Base-by-base conservation (phyloP, 2,113 vertebrate genomes). In the Phylloscopus trochilus region DNA sequence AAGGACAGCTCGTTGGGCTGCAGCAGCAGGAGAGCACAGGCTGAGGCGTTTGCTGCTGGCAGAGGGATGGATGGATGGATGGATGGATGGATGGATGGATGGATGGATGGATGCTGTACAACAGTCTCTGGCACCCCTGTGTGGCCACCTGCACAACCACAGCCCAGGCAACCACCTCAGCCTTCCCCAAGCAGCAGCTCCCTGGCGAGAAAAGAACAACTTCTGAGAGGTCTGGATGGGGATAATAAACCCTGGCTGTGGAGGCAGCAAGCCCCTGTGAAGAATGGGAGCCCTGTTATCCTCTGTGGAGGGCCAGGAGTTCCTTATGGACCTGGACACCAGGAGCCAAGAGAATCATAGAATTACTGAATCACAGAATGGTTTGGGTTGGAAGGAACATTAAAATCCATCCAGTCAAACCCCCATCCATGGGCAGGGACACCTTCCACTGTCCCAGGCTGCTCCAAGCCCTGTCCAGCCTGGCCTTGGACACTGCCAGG, bases 91-190 rank as follows among this genome's bases (percentile, higher is more conserved):
- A 53, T 23, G 15, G 13, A 43, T 3, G 20, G 24, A 52, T 2
- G 37, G 44, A 39, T 26, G 58, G 58, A 49, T 4, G 58, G 30
- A 35, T 37, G 58, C 59, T 44, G 84, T 23, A 31, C 15, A 1
- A 1, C 89, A 92, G 89, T 89, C 91, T 96, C 89, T 95, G 89
- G 93, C 96, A 95, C 96, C 95, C 73, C 91, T 86, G 8, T 89
- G 96, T 95, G 96, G 94, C 77, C 89, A 47, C 35, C 39, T 49
- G 33, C 52, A 77, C 83, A 51, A 94, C 28, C 88, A 73, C 95
- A 94, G 60, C 31, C 24, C 11, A 2, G 31, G 11, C 41, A 51
- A 8, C 11, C 13, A 3, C 9, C 3, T 13, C 80, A 51, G 19
- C 56, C 37, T 70, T 64, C 15, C 44, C 13, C 0, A 0, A 5